Conservation (phyloP, 2,888 invertebrate species). For the Acanthosepion pharaonis region DNA sequence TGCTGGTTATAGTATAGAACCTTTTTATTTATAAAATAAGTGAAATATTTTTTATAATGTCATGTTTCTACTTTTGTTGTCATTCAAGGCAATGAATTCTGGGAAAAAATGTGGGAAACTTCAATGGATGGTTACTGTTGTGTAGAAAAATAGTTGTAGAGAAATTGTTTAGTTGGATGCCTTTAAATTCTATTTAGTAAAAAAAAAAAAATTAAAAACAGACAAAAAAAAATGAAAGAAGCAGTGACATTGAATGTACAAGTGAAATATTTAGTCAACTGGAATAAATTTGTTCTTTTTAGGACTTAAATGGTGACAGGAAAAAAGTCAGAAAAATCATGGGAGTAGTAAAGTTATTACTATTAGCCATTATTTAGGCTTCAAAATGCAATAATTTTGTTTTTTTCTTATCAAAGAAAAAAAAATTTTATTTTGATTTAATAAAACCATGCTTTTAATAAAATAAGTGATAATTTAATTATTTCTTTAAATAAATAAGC, state of each 20-base stretch:
- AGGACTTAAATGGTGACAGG: not conserved
- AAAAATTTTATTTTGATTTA: too few species aligned
- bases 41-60: not conserved
- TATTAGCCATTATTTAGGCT: too few species aligned
- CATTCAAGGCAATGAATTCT: not conserved
- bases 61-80: not conserved
- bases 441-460: too few species aligned
- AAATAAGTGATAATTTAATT: too few species aligned
- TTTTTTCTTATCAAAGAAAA: too few species aligned
- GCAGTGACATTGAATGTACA: not conserved
- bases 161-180: not conserved
- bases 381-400: too few species aligned
- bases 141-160: not conserved
- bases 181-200: not conserved
- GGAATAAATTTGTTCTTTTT: not conserved
- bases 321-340: too few species aligned
- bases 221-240: too few species aligned
- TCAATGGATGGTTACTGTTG: not conserved
- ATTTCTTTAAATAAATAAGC: too few species aligned
- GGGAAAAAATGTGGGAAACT: not conserved
- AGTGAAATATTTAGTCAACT: not conserved
- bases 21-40: not conserved
- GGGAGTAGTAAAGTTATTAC: too few species aligned
- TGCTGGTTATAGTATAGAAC: not conserved
- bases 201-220: not conserved